Evolutionary conservation across 2,113 vertebrate genomes (phyloP), one percentile per base, ranked within the genome.

Genomic region (Campylomormyrus numenius): DNA sequence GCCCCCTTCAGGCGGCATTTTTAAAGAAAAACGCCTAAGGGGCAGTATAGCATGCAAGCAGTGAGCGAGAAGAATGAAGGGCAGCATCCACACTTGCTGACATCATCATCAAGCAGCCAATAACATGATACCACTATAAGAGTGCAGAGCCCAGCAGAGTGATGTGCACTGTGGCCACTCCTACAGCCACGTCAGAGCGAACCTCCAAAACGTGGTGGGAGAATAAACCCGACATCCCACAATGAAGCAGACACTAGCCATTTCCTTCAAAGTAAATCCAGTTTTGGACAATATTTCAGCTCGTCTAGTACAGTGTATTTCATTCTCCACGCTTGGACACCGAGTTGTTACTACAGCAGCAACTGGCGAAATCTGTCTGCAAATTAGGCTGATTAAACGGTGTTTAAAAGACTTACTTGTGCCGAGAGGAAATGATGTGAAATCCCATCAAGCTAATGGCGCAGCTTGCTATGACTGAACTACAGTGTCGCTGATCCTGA

Each of bases 401-500:
- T 19, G 74, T 39, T 80, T 42, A 4, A 19, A 42, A 39, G 2
- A 39, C 74, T 42, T 80, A 19, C 74, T 80, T 42, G 15, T 42
- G 74, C 17, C 15, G 85, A 49, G 48, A 50, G 50, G 50, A 50
- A 85, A 45, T 3, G 19, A 48, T 56, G 1, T 56, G 45, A 85
- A 87, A 56, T 35, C n/a, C 11, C 85, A 87, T 87, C 50, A 87
- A 27, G 27, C 85, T 87, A 56, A 87, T 87, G 50, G 31, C 50
- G 24, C 85, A 17, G 46, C 50, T 53, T 17, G 50, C 17, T 56
- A 3, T 39, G 39, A 39, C 15, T 42, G 17, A 39, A 1, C 17
- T 6, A 17, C 17, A 13, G 58, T 13, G 53, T 88, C 35, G 9
- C 46, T 52, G 46, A 86, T 48, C 85, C n/a, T 7, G 31, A 88